Conservation (phyloP, 2,888 invertebrate species). For the Mimumesa dahlbomi region DNA sequence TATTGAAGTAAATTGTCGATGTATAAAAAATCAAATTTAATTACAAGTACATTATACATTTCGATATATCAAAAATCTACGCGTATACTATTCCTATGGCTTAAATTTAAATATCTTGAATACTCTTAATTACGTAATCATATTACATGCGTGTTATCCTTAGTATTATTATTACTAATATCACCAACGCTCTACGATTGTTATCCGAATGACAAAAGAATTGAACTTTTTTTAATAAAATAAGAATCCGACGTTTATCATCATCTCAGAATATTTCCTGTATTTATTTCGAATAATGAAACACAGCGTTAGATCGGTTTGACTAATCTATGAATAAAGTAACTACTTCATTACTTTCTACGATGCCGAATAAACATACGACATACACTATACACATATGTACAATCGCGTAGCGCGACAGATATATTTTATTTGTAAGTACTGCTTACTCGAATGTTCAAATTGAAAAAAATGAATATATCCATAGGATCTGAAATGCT, state of each 20-base stretch:
- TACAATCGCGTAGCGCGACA: constrained; percentile 58
- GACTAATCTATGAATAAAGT: constrained; percentile 28
- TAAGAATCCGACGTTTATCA: not conserved
- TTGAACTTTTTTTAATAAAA: not conserved
- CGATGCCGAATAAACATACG: constrained; percentile 30
- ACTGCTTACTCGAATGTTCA: too few species aligned
- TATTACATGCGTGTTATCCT: constrained; percentile 16
- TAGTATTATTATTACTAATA: constrained; percentile 36
- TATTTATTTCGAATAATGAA: not conserved
- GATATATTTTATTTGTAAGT: constrained; percentile 44
- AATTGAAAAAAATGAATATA: too few species aligned
- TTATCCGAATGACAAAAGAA: not conserved
- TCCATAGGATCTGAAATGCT: too few species aligned
- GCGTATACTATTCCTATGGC: constrained; percentile 25
- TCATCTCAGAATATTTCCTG: not conserved
- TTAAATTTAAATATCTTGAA: constrained; percentile 16
- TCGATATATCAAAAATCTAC: constrained; percentile 32
- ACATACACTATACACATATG: constrained; percentile 65
- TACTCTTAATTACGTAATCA: constrained; percentile 18
- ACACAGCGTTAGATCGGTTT: constrained; percentile 2
- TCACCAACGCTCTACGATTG: constrained; percentile 34
- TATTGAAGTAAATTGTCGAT: constrained; percentile 21
- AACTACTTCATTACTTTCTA: constrained; percentile 28
- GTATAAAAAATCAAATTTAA: constrained; percentile 30
- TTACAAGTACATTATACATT: constrained; percentile 19